Percentiles rank a stretch among this genome's conserved stretches.
Evolutionary conservation across 53 echinoderm and acorn worm species (phyloP).

Genomic region (Stichopus horrens): DNA sequence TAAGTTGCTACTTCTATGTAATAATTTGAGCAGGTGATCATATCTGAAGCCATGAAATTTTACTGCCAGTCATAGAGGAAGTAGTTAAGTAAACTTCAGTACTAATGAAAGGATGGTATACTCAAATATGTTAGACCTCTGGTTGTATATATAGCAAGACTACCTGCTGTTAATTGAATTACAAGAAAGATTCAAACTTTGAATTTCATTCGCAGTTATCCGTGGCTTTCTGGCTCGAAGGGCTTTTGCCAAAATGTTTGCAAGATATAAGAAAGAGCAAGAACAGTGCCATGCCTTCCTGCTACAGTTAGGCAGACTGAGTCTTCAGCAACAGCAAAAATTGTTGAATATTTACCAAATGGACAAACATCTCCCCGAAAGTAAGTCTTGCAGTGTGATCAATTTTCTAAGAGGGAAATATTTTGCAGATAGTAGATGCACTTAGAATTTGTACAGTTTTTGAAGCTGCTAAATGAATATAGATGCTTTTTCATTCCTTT

Average conservation of each 20-base stretch:
- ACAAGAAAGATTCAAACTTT: not conserved
- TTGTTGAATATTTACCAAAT: conserved; percentile 63
- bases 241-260: conserved; percentile 48
- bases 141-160: not conserved
- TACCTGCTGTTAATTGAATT: not conserved
- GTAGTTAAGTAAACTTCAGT: no score
- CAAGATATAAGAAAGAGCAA: conserved; percentile 62
- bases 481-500: no score
- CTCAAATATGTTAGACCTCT: not conserved
- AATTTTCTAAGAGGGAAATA: no score
- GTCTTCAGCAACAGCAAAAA: conserved; percentile 63
- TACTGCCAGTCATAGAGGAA: no score
- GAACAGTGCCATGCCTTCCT: conserved; percentile 71
- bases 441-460: no score
- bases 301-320: conserved; percentile 58
- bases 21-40: no score
- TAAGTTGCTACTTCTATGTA: no score
- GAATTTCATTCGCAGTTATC: conserved; percentile 57
- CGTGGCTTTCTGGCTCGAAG: conserved; percentile 83
- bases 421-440: no score
- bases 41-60: no score
- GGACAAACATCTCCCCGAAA: conserved; percentile 83
- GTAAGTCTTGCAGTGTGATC: conserved; percentile 49
- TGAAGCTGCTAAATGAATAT: no score
- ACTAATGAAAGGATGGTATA: no score